Conservation (phyloP, 2,888 invertebrate species). For the Cephus nigrinus region DNA sequence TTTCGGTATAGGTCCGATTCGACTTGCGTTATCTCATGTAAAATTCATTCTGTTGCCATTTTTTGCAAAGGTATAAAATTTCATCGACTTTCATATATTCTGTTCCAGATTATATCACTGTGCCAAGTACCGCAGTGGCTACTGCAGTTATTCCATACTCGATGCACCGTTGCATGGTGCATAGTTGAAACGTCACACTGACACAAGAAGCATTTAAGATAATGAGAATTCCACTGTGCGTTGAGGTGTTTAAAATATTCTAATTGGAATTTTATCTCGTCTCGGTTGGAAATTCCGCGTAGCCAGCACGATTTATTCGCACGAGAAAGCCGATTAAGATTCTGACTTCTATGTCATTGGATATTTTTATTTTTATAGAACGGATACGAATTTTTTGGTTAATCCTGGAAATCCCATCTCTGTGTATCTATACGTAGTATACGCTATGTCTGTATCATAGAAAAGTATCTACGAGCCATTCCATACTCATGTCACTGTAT, state of each 20-base stretch:
- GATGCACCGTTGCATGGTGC: background rate
- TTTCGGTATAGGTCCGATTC: background rate
- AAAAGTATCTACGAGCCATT: background rate
- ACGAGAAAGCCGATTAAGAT: background rate
- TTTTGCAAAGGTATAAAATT: background rate
- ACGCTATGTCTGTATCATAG: background rate
- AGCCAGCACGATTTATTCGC: background rate
- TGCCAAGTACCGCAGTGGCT: background rate
- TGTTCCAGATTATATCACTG: background rate
- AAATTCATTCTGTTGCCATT: background rate
- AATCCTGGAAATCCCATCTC: background rate
- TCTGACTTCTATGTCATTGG: background rate
- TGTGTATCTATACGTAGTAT: background rate
- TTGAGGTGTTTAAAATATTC: conserved; percentile 2
- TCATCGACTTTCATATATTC: background rate
- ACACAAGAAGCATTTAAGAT: background rate
- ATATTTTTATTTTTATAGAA: background rate
- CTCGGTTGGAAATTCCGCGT: background rate
- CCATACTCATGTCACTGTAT: background rate
- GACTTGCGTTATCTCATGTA: background rate
- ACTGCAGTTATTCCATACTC: background rate
- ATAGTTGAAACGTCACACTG: background rate
- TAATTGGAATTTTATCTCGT: conserved; percentile 3
- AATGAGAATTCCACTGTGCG: background rate
- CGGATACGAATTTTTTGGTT: background rate